Base-by-base conservation (phyloP, 2,797 vertebrate species). In the Siniperca undulata region DNA sequence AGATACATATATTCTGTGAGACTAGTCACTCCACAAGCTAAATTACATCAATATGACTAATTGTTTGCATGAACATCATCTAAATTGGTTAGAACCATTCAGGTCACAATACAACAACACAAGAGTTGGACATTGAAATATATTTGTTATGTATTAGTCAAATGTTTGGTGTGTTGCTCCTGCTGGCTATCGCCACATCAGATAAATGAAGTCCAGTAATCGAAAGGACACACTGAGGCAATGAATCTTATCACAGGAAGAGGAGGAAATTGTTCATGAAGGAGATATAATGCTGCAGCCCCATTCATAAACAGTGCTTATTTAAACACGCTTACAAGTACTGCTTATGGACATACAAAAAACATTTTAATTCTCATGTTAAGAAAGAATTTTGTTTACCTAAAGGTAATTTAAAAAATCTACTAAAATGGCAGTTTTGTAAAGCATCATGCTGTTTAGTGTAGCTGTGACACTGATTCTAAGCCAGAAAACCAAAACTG, bases 211-310 rank as follows among this genome's bases (percentile, higher is more conserved):
- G 69, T 71, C 77, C 66, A 78, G 83, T 60, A 86, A 85, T 71
- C 40, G 44, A 91, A 87, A 86, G 65, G 84, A 85, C 81, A 86
- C 80, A 77, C 46, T 30, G 78, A 75, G 81, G 86, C 87, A 88
- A 86, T 83, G 70, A 91, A 88, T 91, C 85, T 94, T 95, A 95
- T 95, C 92, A 80, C 83, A 91, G 92, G 90, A 95, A 93, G 87
- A 81, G 69, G 81, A 87, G 89, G 93, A 93, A 94, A 94, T 94
- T 86, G 80, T 78, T 91, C 89, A 91, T 93, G 93, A 92, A 90
- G 88, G 65, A 46, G 77, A 80, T 90, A 93, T 92, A 91, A 79
- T 78, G 80, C 70, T 74, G 77, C 72, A 58, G 58, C 59, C 71
- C 70, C 53, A 75, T 91, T 91, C 83, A 89, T 83, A 89, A 81